Evolutionary conservation across 2,888 invertebrate species (phyloP).

Genomic region (Drosophila nr. perissopoda): DNA sequence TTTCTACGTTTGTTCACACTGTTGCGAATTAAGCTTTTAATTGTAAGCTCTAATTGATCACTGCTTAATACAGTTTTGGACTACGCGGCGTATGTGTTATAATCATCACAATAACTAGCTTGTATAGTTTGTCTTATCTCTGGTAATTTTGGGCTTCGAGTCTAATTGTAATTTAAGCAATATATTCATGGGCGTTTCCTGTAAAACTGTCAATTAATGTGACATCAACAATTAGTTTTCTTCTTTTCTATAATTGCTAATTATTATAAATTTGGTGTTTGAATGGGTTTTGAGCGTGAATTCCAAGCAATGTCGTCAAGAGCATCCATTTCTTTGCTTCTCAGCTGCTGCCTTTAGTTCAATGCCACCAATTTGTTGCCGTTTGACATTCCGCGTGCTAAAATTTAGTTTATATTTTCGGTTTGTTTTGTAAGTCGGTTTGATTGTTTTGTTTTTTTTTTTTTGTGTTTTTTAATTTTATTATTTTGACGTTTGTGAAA

Average conservation of each 20-base stretch:
- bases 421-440: conserved; percentile 33
- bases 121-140: not conserved
- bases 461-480: conserved; percentile 31
- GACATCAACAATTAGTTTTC: not conserved
- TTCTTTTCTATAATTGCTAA: not conserved
- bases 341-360: conserved; percentile 56
- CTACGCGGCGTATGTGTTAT: conserved; percentile 45
- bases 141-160: conserved; percentile 16
- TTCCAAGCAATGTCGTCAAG: conserved; percentile 49
- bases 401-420: conserved; percentile 30
- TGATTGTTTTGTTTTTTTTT: conserved; percentile 26
- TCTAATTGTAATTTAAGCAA: conserved; percentile 1
- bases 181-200: conserved; percentile 28
- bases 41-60: conserved; percentile 36
- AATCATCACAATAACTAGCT: conserved; percentile 7
- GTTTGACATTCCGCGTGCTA: conserved; percentile 39
- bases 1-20: conserved; percentile 58
- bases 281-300: conserved; percentile 16
- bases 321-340: conserved; percentile 48
- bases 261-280: conserved; percentile 11
- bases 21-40: conserved; percentile 33
- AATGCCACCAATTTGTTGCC: conserved; percentile 53
- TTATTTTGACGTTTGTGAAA: conserved; percentile 49
- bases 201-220: conserved; percentile 5
- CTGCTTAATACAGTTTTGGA: conserved; percentile 44